A percentile compares a stretch with the other conserved stretches of the same genome.
Evolutionary conservation across 2,888 invertebrate species (phyloP).

Genomic region (Tenthredo scrophulariae): DNA sequence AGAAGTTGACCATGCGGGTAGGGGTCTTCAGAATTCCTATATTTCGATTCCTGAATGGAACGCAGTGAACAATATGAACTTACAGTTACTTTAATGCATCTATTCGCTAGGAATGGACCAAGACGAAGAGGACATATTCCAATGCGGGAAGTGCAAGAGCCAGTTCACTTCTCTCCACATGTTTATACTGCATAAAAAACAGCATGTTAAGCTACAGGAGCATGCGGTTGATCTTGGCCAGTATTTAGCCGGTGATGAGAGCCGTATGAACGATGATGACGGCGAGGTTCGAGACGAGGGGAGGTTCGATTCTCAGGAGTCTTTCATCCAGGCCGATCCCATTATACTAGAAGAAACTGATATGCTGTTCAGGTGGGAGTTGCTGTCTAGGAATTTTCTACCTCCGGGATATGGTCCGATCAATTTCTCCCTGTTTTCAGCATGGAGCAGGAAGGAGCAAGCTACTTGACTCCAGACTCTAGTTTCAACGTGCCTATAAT

Average conservation of each 20-base stretch:
- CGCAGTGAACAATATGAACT: neutral
- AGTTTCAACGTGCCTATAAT: slow-evolving; percentile 74
- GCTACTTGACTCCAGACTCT: slow-evolving; percentile 73
- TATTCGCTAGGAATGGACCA: slow-evolving; percentile 70
- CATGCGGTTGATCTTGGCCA: slow-evolving; percentile 73
- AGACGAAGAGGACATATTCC: slow-evolving; percentile 85
- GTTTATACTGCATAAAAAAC: slow-evolving; percentile 83
- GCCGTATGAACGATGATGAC: slow-evolving; percentile 66
- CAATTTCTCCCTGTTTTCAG: slow-evolving; percentile 64
- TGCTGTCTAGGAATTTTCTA: neutral
- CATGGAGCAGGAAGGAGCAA: slow-evolving; percentile 75
- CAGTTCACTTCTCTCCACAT: slow-evolving; percentile 82
- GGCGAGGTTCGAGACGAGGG: slow-evolving; percentile 67
- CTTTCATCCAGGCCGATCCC: slow-evolving; percentile 70
- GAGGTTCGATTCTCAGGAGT: slow-evolving; percentile 70
- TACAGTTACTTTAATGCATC: neutral
- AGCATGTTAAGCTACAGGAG: slow-evolving; percentile 73
- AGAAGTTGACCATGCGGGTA: slow-evolving; percentile 75
- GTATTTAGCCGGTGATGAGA: slow-evolving; percentile 71
- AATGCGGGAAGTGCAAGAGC: slow-evolving; percentile 85
- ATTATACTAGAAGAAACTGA: slow-evolving; percentile 76
- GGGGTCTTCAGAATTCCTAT: neutral
- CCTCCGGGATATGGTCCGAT: neutral
- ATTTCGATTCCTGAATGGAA: neutral
- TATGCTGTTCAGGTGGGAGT: slow-evolving; percentile 73